Evolutionary conservation across 2,888 invertebrate species (phyloP).

Genomic region (Cephus sareptanus): DNA sequence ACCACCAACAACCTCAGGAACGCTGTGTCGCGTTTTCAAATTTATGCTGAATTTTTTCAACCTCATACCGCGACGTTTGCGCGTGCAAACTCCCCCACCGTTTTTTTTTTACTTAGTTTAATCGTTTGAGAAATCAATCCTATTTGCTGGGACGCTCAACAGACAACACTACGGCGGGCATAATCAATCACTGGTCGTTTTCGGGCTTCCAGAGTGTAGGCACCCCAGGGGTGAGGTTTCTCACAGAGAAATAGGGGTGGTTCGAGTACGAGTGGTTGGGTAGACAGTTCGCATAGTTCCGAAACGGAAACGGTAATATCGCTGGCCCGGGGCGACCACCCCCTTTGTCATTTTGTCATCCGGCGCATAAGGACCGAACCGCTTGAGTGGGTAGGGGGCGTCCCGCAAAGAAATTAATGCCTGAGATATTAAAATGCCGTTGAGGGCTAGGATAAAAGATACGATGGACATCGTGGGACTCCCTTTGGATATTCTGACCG

Average conservation of each 20-base stretch:
- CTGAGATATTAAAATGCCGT: constrained; percentile 41
- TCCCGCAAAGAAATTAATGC: constrained; percentile 19
- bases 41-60: not conserved
- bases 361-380: constrained; percentile 33
- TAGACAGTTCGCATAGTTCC: constrained; percentile 61
- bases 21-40: not conserved
- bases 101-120: not conserved
- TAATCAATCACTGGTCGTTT: constrained; percentile 63
- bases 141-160: constrained; percentile 32
- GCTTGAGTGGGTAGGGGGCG: constrained; percentile 7
- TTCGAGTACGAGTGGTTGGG: constrained; percentile 27
- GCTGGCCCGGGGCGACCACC: constrained; percentile 56
- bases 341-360: constrained; percentile 63
- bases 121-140: constrained; percentile 34
- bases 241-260: constrained; percentile 5
- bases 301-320: constrained; percentile 64
- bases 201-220: constrained; percentile 32
- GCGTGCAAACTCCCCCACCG: not conserved
- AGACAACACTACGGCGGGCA: constrained; percentile 61
- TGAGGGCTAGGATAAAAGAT: constrained; percentile 4
- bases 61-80: constrained; percentile 9
- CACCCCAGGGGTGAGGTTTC: not conserved
- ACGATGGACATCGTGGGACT: not conserved
- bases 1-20: not conserved
- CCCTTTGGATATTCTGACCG: not conserved